Evolutionary conservation across 1,140 invertebrate genomes (phyloP), one percentile per base, ranked within the genome.

Genomic region (Xylocopa sonorina): DNA sequence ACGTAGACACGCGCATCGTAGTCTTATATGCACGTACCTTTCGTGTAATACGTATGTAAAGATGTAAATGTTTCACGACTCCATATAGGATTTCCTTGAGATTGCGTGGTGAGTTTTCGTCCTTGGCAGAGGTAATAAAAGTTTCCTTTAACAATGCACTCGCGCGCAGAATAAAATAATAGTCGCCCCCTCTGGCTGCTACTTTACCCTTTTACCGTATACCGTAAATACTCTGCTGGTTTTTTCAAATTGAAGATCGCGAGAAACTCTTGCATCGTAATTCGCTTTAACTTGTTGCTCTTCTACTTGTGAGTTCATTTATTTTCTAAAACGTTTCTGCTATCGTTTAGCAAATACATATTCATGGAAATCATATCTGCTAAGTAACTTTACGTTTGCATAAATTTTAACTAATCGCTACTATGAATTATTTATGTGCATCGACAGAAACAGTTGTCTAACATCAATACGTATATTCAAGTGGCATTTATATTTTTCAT

Each of bases 121-220:
- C 84, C 84, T 86, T 86, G 85, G 76, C 27, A 62, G 53, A 76
- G 60, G 53, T 78, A 78, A 81, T 83, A 87, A 87, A 87, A 86
- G 64, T 83, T 73, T 29, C 64, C 58, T 78, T 77, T 74, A 76
- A 84, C 83, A 84, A 84, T 76, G 68, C 77, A 74, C 78, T 55
- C 46, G 2, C 41, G 41, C 34, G 55, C 27, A 43, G 58, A 73
- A 78, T 78, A 78, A 72, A 78, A 78, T 78, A 78, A 73, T 78
- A 73, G 68, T 53, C 48, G 32, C 34, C 38, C 57, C 34, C 64
- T 72, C 73, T 63, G 16, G n/a, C 60, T 7, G 50, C 10, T 29
- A 43, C 55, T 71, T 62, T 43, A 51, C 34, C 24, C 32, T 9
- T n/a, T 73, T n/a, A 12, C 51, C 29, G n/a, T 27, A 7, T 41